phyloP scores from a whole-genome alignment of 2,888 invertebrate genomes.

The Prenolepis imparis region DNA sequence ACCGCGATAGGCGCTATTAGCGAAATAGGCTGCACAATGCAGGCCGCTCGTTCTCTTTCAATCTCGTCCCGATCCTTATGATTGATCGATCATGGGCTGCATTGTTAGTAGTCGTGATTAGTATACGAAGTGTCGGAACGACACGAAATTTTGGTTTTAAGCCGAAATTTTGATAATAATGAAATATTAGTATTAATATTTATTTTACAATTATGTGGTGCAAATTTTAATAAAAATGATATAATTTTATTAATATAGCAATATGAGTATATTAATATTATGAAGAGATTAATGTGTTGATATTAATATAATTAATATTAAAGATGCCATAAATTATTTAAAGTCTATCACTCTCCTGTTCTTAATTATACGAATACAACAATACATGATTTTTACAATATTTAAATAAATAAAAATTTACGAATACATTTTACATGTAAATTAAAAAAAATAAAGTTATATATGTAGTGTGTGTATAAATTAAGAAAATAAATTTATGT shows the following conservation, averaged over 20 bases:
- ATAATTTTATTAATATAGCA: no score
- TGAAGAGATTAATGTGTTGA: background rate
- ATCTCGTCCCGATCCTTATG: background rate
- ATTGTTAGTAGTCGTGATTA: background rate
- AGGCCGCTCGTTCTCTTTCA: conserved; percentile 23
- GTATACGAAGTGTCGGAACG: background rate
- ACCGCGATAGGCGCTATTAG: conserved; percentile 47
- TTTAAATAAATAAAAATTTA: background rate
- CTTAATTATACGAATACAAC: background rate
- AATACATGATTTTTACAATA: background rate
- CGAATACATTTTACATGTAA: background rate
- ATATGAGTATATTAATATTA: background rate
- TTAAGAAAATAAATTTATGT: background rate
- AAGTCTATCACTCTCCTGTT: background rate
- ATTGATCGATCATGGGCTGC: background rate
- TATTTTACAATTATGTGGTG: background rate
- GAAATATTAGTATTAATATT: no score
- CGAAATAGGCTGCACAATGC: conserved; percentile 36
- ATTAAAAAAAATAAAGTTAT: background rate
- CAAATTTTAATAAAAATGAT: background rate
- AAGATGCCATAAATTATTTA: background rate
- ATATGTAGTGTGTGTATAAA: no score
- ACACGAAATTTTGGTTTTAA: background rate
- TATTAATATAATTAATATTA: background rate
- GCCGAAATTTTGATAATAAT: background rate